phyloP scores from a whole-genome alignment of 2,888 invertebrate species.

The Drosophila macrospina region DNA sequence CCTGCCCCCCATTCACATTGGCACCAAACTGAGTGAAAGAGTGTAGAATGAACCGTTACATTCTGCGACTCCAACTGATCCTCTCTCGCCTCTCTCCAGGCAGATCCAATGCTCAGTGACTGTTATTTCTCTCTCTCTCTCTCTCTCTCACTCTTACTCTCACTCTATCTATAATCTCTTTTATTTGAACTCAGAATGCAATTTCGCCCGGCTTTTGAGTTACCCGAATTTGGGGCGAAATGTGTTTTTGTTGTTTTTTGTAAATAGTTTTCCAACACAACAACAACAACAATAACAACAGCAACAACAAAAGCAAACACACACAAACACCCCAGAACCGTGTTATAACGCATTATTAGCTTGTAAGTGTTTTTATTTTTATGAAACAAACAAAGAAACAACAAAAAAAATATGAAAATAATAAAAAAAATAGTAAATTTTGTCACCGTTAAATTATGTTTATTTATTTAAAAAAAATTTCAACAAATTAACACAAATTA shows the following conservation, averaged over 20 bases:
- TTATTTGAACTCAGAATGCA: slow-evolving; percentile 47
- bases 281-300: slow-evolving; percentile 45
- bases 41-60: slow-evolving; percentile 22
- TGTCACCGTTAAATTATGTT: slow-evolving; percentile 84
- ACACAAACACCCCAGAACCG: slow-evolving; percentile 46
- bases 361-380: slow-evolving; percentile 84
- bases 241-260: slow-evolving; percentile 71
- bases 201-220: slow-evolving; percentile 42
- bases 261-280: slow-evolving; percentile 78
- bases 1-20: slow-evolving; percentile 4
- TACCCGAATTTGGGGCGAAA: slow-evolving; percentile 51
- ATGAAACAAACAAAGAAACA: slow-evolving; percentile 85
- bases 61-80: slow-evolving; percentile 14
- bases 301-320: slow-evolving; percentile 29
- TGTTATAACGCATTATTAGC: slow-evolving; percentile 83
- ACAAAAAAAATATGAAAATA: slow-evolving; percentile 85
- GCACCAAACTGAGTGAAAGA: slow-evolving; percentile 45
- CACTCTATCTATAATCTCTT: slow-evolving; percentile 27
- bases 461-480: background rate
- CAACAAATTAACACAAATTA: background rate
- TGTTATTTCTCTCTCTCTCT: slow-evolving; percentile 46
- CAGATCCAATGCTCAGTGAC: slow-evolving; percentile 59
- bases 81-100: slow-evolving; percentile 27
- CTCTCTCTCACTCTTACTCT: too few relatives aligned
- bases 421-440: slow-evolving; percentile 85